Percentiles rank a stretch among this genome's conserved stretches.
Conservation (phyloP, 2,888 invertebrate species). For the Galerucella calmariensis region DNA sequence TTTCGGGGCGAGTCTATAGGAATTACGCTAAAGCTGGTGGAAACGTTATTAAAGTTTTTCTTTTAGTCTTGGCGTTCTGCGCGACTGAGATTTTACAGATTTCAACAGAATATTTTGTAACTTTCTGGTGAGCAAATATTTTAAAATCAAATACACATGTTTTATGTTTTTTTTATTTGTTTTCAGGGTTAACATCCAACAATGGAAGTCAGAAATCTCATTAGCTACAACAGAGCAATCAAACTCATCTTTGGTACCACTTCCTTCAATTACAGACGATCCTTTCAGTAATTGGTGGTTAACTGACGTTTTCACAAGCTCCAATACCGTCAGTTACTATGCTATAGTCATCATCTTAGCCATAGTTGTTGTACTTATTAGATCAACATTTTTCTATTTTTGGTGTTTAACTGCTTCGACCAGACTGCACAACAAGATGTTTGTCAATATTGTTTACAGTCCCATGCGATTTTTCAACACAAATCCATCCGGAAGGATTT, state of each 20-base stretch:
- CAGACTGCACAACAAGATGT: constrained; percentile 67
- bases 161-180: not conserved
- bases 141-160: too few species aligned
- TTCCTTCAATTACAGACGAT: not conserved
- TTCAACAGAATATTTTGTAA: constrained; percentile 81
- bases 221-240: too few species aligned
- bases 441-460: constrained; percentile 68
- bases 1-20: constrained; percentile 68
- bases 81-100: constrained; percentile 69
- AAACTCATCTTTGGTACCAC: too few species aligned
- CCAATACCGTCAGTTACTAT: constrained; percentile 58
- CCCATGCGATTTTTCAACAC: constrained; percentile 75
- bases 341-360: constrained; percentile 56
- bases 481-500: constrained; percentile 71
- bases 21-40: constrained; percentile 82
- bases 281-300: constrained; percentile 9
- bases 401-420: constrained; percentile 67
- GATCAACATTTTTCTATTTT: constrained; percentile 66
- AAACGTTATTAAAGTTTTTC: constrained; percentile 62
- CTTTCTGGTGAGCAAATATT: constrained; percentile 71
- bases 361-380: constrained; percentile 59
- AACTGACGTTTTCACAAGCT: constrained; percentile 11
- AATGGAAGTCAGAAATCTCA: constrained; percentile 61
- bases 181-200: constrained; percentile 53
- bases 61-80: constrained; percentile 67